A percentile compares a stretch with the other conserved stretches of the same genome.
Evolutionary conservation across 2,797 vertebrate species (phyloP).

Genomic region (Tadarida brasiliensis): DNA sequence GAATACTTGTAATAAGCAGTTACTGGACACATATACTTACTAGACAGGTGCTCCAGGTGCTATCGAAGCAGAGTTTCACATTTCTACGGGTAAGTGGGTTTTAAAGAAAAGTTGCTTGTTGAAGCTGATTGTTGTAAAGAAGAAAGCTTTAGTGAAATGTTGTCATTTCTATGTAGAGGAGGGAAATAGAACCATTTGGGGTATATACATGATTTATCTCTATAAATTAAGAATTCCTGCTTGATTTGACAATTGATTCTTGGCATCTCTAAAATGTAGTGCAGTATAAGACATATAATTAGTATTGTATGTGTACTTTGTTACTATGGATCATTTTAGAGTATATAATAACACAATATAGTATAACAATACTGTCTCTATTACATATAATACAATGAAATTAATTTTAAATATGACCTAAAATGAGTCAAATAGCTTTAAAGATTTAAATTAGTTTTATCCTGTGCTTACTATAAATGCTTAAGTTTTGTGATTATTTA

Average conservation of each 20-base stretch:
- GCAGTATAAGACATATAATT: background rate
- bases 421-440: slow-evolving; percentile 10
- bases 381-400: background rate
- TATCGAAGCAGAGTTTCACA: background rate
- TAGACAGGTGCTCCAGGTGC: background rate
- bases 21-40: background rate
- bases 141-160: background rate
- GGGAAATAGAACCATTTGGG: background rate
- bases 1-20: background rate
- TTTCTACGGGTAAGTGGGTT: background rate
- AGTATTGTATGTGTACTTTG: background rate
- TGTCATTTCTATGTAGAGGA: background rate
- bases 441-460: slow-evolving; percentile 41
- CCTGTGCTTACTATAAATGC: background rate
- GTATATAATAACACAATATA: background rate
- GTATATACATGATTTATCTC: background rate
- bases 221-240: background rate
- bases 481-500: slow-evolving; percentile 27
- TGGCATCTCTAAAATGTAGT: background rate
- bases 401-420: background rate
- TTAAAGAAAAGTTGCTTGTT: background rate
- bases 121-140: background rate
- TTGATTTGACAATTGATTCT: background rate
- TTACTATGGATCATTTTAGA: background rate
- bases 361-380: background rate